phyloP scores from a whole-genome alignment of 1,140 invertebrate species.

The Rhizoglyphus robini region DNA sequence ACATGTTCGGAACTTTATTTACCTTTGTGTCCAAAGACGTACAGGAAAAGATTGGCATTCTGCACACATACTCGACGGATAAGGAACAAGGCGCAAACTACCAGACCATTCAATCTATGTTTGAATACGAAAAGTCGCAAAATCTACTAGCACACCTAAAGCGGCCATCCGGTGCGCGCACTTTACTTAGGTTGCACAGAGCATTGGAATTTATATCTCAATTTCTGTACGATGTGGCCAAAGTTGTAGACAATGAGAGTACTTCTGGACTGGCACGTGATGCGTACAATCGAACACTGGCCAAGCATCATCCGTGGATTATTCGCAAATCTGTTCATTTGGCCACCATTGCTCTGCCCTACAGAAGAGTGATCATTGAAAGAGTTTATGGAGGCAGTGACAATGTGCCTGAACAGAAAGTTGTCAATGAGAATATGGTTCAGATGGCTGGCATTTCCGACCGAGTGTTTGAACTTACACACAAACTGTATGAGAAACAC shows the following conservation, averaged over 20 bases:
- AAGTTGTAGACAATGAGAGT: slow-evolving; percentile 50
- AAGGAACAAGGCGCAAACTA: slow-evolving; percentile 48
- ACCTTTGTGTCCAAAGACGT: slow-evolving; percentile 80
- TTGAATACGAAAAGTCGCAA: slow-evolving; percentile 61
- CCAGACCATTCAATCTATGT: slow-evolving; percentile 67
- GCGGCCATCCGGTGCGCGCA: slow-evolving; percentile 64
- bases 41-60: slow-evolving; percentile 64
- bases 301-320: slow-evolving; percentile 72
- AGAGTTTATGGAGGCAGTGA: slow-evolving; percentile 26
- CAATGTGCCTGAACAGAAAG: slow-evolving; percentile 23
- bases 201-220: slow-evolving; percentile 78
- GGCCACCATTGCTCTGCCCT: slow-evolving; percentile 73
- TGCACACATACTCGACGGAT: slow-evolving; percentile 51
- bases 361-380: slow-evolving; percentile 21
- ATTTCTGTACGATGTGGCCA: slow-evolving; percentile 56
- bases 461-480: slow-evolving; percentile 54
- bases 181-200: slow-evolving; percentile 71
- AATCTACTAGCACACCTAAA: slow-evolving; percentile 48
- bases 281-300: slow-evolving; percentile 66
- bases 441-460: slow-evolving; percentile 46
- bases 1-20: slow-evolving; percentile 72
- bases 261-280: slow-evolving; percentile 56
- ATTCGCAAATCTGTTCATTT: slow-evolving; percentile 66
- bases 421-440: slow-evolving; percentile 32
- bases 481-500: slow-evolving; percentile 53